These are phyloP conservation scores for Pachyseris speciosa DNA, from an alignment of 64 coral and sea anemone species.

Conservation along the genomic window DNA sequence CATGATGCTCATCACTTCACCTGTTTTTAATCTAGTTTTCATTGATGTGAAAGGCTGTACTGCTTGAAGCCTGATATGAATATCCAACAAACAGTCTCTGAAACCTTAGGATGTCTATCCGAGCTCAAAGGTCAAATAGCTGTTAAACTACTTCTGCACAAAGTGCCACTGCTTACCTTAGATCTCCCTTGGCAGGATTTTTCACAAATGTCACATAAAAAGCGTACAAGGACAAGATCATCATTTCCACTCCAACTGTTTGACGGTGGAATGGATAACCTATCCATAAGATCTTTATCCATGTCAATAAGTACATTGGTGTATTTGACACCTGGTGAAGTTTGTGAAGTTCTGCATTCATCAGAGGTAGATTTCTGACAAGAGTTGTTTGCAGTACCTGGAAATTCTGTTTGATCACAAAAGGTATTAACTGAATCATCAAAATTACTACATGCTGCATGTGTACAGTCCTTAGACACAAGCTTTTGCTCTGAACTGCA, in stretches of 20 bases:
- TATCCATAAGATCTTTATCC: slow-evolving; percentile 62
- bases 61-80: too few relatives aligned
- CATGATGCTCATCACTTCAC: too few relatives aligned
- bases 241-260: slow-evolving; percentile 66
- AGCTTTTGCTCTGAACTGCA: not conserved
- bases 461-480: not conserved
- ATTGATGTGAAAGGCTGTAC: too few relatives aligned
- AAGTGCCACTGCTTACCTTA: slow-evolving; percentile 40
- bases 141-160: too few relatives aligned
- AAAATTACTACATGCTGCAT: not conserved
- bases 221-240: slow-evolving; percentile 72
- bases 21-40: too few relatives aligned
- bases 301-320: slow-evolving; percentile 26
- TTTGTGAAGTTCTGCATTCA: slow-evolving; percentile 4
- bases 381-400: not conserved
- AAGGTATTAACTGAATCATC: not conserved
- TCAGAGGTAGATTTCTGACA: not conserved
- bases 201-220: slow-evolving; percentile 77
- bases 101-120: too few relatives aligned
- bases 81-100: too few relatives aligned
- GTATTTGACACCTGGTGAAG: slow-evolving; percentile 5
- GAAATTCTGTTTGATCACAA: not conserved
- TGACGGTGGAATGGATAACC: slow-evolving; percentile 26
- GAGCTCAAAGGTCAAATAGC: too few relatives aligned
- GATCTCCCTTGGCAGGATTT: slow-evolving; percentile 78